These are phyloP conservation scores for Coenonympha glycerion DNA, from an alignment of 2,888 invertebrate genomes.

Conservation along the genomic window DNA sequence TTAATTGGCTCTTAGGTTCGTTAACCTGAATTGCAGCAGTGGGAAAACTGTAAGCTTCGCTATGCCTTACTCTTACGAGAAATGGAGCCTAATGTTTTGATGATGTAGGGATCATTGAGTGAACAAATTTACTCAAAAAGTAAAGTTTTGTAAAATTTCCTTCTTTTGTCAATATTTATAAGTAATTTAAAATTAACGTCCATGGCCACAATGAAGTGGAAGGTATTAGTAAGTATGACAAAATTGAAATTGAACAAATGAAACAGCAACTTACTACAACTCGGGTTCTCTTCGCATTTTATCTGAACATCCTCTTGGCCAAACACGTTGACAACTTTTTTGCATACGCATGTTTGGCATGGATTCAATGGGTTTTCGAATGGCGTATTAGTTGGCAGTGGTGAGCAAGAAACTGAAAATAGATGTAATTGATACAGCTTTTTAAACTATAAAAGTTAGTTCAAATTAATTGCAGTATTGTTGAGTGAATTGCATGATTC, in stretches of 20 bases:
- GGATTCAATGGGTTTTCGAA: slow-evolving; percentile 59
- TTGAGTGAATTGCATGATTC: too few relatives aligned
- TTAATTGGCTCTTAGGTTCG: background rate
- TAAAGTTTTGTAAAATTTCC: too few relatives aligned
- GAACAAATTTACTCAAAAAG: too few relatives aligned
- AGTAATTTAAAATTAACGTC: too few relatives aligned
- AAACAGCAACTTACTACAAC: slow-evolving; percentile 44
- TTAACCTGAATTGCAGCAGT: background rate
- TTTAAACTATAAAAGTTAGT: background rate
- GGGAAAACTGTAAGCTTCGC: too few relatives aligned
- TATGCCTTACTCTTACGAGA: too few relatives aligned
- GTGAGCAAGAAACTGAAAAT: slow-evolving; percentile 42
- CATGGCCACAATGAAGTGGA: background rate
- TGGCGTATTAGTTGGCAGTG: slow-evolving; percentile 45
- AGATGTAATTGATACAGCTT: background rate
- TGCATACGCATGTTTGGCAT: slow-evolving; percentile 57
- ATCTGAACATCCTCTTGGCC: slow-evolving; percentile 44
- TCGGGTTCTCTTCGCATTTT: slow-evolving; percentile 45
- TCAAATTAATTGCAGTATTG: background rate
- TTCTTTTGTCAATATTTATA: too few relatives aligned
- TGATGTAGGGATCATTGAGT: too few relatives aligned
- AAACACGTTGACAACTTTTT: slow-evolving; percentile 28
- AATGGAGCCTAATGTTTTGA: too few relatives aligned
- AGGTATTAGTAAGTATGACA: background rate
- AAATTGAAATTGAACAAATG: background rate